Evolutionary conservation across 1,140 invertebrate species (phyloP).

Genomic region (Anoplolepis gracilipes): DNA sequence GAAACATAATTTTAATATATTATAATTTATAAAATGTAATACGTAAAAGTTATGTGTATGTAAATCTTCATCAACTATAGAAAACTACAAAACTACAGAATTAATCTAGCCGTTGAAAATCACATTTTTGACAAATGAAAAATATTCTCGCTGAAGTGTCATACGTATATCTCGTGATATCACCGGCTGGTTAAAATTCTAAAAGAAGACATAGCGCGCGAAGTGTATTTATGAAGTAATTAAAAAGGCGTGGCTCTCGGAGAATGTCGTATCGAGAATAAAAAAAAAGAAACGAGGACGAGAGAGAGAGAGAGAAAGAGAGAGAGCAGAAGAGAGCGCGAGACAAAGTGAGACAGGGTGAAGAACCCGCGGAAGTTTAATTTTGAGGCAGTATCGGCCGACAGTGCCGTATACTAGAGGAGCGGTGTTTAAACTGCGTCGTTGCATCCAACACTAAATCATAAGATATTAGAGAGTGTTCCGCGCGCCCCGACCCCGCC

Average conservation of each 20-base stretch:
- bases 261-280: constrained; percentile 45
- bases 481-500: constrained; percentile 43
- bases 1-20: not conserved
- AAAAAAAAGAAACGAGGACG: constrained; percentile 5
- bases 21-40: not conserved
- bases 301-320: too few species aligned
- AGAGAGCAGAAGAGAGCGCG: constrained; percentile 29
- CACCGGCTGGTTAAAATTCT: constrained; percentile 36
- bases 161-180: not conserved
- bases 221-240: constrained; percentile 64
- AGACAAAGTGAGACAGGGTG: constrained; percentile 55
- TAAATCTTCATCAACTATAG: not conserved
- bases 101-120: constrained; percentile 6
- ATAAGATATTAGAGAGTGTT: constrained; percentile 83
- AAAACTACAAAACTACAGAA: not conserved
- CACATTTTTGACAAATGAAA: not conserved
- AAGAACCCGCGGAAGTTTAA: constrained; percentile 79
- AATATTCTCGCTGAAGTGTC: not conserved
- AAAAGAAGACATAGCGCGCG: constrained; percentile 30
- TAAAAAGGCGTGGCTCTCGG: constrained; percentile 58
- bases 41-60: not conserved
- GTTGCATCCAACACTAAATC: constrained; percentile 83
- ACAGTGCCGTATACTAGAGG: constrained; percentile 64
- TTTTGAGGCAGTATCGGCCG: constrained; percentile 79
- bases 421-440: constrained; percentile 78